phyloP scores from a whole-genome alignment of 1,140 invertebrate genomes.

The Ylistrum balloti region DNA sequence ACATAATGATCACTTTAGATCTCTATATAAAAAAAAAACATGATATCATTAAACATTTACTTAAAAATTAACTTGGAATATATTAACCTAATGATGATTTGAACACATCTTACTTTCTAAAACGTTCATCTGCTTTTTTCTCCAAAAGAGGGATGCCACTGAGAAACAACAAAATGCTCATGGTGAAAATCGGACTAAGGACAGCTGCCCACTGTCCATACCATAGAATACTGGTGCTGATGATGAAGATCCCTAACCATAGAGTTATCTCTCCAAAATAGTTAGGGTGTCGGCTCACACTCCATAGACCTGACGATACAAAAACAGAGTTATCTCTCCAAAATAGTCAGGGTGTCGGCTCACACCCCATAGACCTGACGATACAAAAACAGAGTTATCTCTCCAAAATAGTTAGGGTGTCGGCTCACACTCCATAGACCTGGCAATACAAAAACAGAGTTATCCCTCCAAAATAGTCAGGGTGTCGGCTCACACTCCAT shows the following conservation, averaged over 20 bases:
- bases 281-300: constrained; percentile 94
- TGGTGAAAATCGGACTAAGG: constrained; percentile 94
- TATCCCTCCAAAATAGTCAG: too few species aligned
- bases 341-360: constrained; percentile 98
- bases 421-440: too few species aligned
- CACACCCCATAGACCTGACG: constrained; percentile 91
- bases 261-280: constrained; percentile 97
- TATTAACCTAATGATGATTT: too few species aligned
- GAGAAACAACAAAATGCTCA: constrained; percentile 93
- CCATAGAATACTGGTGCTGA: constrained; percentile 92
- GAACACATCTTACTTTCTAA: constrained; percentile 88
- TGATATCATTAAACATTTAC: too few species aligned
- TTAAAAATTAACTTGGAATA: too few species aligned
- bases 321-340: constrained; percentile 87
- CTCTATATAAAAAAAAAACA: too few species aligned
- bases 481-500: too few species aligned
- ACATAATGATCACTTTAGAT: too few species aligned
- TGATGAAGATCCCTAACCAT: constrained; percentile 97
- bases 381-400: constrained; percentile 39
- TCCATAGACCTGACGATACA: constrained; percentile 89
- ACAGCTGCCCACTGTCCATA: constrained; percentile 91
- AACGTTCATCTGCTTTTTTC: constrained; percentile 92
- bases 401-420: too few species aligned
- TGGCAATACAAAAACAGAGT: too few species aligned
- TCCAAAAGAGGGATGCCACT: constrained; percentile 86